A percentile compares a stretch with the other conserved stretches of the same genome.
Conservation (phyloP, 30 jellyfish, hydroid and myxozoan species). For the Rhopilema esculentum region DNA sequence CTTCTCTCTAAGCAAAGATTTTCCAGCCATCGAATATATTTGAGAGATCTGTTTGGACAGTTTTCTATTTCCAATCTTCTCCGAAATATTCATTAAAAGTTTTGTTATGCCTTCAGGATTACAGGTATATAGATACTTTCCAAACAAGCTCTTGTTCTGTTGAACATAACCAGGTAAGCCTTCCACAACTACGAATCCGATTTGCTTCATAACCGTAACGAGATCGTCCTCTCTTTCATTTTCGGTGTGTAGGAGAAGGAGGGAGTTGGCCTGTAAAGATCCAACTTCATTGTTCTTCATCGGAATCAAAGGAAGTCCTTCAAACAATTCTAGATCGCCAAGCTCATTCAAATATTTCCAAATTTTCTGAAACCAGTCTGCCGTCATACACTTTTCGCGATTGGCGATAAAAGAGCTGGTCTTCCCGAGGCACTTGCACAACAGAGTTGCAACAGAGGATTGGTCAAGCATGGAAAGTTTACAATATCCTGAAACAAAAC, state of each 20-base stretch:
- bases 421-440: background rate
- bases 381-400: too few relatives aligned
- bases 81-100: conserved; percentile 15
- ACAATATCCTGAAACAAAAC: background rate
- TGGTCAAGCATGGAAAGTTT: conserved; percentile 4
- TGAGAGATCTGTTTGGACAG: background rate
- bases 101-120: background rate
- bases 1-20: background rate
- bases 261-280: background rate
- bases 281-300: background rate
- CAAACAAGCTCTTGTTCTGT: conserved; percentile 19
- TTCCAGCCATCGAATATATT: background rate
- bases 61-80: background rate
- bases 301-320: conserved; percentile 47
- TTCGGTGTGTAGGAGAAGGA: background rate
- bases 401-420: background rate
- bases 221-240: background rate
- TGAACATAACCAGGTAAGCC: conserved; percentile 25
- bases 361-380: conserved; percentile 21
- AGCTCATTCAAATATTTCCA: conserved; percentile 35
- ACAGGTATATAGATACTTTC: background rate
- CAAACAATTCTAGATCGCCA: background rate
- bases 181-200: conserved; percentile 13
- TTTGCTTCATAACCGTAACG: background rate
- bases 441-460: background rate